phyloP scores from a whole-genome alignment of 2,888 invertebrate species.

The Drosophila atroscutellata region DNA sequence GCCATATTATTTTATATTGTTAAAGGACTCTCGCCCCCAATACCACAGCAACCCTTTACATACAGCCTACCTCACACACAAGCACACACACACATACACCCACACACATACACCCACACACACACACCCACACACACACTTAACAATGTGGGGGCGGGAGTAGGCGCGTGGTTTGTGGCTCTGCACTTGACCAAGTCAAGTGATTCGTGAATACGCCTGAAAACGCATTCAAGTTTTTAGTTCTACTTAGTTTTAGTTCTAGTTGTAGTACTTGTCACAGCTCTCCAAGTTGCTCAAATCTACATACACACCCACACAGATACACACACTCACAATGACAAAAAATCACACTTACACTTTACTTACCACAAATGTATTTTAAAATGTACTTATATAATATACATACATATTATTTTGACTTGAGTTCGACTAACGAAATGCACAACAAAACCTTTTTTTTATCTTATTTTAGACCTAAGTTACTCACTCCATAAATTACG shows the following conservation, averaged over 20 bases:
- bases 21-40: slow-evolving; percentile 36
- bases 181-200: slow-evolving; percentile 74
- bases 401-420: slow-evolving; percentile 52
- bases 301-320: slow-evolving; percentile 29
- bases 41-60: slow-evolving; percentile 29
- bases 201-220: slow-evolving; percentile 49
- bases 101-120: slow-evolving; percentile 10
- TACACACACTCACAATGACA: slow-evolving; percentile 11
- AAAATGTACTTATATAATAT: slow-evolving; percentile 56
- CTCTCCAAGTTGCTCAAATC: slow-evolving; percentile 75
- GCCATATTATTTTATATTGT: slow-evolving; percentile 70
- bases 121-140: slow-evolving; percentile 13
- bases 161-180: slow-evolving; percentile 44
- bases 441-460: slow-evolving; percentile 42
- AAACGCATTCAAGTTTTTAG: slow-evolving; percentile 62
- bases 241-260: slow-evolving; percentile 46
- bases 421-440: slow-evolving; percentile 64
- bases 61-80: slow-evolving; percentile 68
- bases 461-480: slow-evolving; percentile 62
- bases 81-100: slow-evolving; percentile 17
- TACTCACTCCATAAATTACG: slow-evolving; percentile 35
- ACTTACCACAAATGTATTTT: slow-evolving; percentile 71
- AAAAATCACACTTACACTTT: slow-evolving; percentile 30
- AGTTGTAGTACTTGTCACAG: slow-evolving; percentile 58
- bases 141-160: slow-evolving; percentile 20